Evolutionary conservation across 2,797 vertebrate species (phyloP), one percentile per base, ranked within the genome.

Genomic region (Cynodonichthys magdalenae): DNA sequence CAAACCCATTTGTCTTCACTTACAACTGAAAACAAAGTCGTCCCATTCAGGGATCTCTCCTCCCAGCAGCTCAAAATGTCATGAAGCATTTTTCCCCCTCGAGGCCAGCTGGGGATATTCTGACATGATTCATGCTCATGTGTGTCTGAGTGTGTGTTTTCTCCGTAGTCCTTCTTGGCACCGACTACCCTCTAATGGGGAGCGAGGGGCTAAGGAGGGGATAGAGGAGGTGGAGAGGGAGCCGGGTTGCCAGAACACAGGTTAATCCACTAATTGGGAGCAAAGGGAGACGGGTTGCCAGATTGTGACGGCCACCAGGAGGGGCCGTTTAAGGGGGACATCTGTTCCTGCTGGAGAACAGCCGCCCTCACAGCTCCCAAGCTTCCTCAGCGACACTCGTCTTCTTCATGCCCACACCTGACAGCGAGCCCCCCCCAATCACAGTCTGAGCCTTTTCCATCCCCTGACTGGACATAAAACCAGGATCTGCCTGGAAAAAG

Each of bases 241-340:
- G 59, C 47, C 8, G 52, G 76, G 59, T 83, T 88, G 83, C 87
- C 89, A 87, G 86, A 81, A 76, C 82, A 84, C 86, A 92, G 91
- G 92, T 92, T 92, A 92, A 90, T 90, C 87, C 87, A 85, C 89
- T 94, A 93, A 93, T 93, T 92, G 86, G 86, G 80, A 92, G 87
- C 84, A 68, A 79, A 89, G 89, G 83, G 89, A 88, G 82, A 77
- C 14, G 28, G 75, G 64, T 86, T 92, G 90, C 91, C 92, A 93
- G 90, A 88, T 86, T 91, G 87, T 81, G 87, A 89, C 87, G 87
- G 89, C 87, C 86, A 92, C 90, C 92, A 92, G 90, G 90, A 90
- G 90, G 90, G 85, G 81, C 80, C 87, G 70, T 94, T 93, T 93
- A 93, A 91, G 79, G 81, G 73, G 85, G 91, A 92, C 93, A 94